phyloP scores from a whole-genome alignment of 2,797 vertebrate species.

The Danio aesculapii region DNA sequence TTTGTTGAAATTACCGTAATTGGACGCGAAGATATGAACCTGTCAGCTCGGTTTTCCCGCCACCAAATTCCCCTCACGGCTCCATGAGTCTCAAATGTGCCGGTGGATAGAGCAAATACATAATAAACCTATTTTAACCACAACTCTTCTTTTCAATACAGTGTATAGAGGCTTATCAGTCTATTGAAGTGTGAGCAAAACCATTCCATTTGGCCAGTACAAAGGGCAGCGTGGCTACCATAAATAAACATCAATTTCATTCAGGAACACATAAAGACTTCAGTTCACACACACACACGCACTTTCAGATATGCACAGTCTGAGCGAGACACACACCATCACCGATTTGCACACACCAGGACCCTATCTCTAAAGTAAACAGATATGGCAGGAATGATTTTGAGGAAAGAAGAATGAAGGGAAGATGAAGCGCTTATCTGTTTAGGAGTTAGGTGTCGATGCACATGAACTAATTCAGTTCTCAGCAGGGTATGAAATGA shows the following conservation, averaged over 20 bases:
- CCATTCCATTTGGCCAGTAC: slow-evolving; percentile 72
- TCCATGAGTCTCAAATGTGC: slow-evolving; percentile 41
- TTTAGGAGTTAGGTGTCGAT: slow-evolving; percentile 36
- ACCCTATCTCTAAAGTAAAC: slow-evolving; percentile 1
- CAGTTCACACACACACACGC: neutral
- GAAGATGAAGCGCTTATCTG: neutral
- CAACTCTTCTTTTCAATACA: slow-evolving; percentile 59
- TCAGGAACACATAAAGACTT: slow-evolving; percentile 45
- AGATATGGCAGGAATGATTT: slow-evolving; percentile 29
- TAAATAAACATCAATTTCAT: slow-evolving; percentile 63
- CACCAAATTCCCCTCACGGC: slow-evolving; percentile 11
- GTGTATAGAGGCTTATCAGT: slow-evolving; percentile 80
- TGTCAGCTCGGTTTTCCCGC: slow-evolving; percentile 17
- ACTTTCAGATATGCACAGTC: slow-evolving; percentile 8
- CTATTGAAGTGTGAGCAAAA: slow-evolving; percentile 75
- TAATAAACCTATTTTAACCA: slow-evolving; percentile 72
- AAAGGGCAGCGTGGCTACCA: slow-evolving; percentile 74
- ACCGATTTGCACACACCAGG: neutral
- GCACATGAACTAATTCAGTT: slow-evolving; percentile 33
- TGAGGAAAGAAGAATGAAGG: slow-evolving; percentile 4
- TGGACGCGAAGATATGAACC: slow-evolving; percentile 12
- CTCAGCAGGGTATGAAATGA: slow-evolving; percentile 38
- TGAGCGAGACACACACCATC: slow-evolving; percentile 21
- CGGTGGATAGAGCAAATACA: slow-evolving; percentile 64
- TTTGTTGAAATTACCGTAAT: slow-evolving; percentile 42